Base-by-base conservation (phyloP, 2,113 vertebrate species). In the Ia io region DNA sequence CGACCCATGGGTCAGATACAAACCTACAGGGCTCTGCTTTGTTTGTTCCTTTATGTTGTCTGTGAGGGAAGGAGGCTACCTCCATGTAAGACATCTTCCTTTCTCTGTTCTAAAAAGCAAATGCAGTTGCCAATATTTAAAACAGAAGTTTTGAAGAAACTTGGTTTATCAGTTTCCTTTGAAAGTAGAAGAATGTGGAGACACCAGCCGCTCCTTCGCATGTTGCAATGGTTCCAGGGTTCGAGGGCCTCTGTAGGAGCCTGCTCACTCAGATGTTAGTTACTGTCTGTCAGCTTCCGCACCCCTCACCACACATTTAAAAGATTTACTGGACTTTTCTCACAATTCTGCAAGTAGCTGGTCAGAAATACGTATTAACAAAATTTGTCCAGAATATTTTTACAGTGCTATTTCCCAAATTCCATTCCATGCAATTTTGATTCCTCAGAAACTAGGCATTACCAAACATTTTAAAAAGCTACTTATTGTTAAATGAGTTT, bases 131-230 rank as follows among this genome's bases (percentile, higher is more conserved):
- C 40, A 88, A 59, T 11, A 40, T 80, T 79, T 71, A 74, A 80
- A 88, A 59, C 23, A 47, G 44, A 23, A 14, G 44, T 32, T 82
- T 85, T 12, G 78, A 12, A 35, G 82, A 51, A 51, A 56, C 37
- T 25, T 10, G 11, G 2, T 30, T 35, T 35, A 8, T 51, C 9
- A 47, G 17, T 84, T 90, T 90, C 10, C 16, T 14, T 89, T 32
- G 13, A 71, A 59, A 63, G 14, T 49, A 44, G 6, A 7, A 49
- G 28, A n/a, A n/a, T 37, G 28, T 49, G 42, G 14, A 17, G 5
- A 28, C 2, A 1, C 0, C 1, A 4, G 5, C 30, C 42, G 0
- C 30, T 61, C 28, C 8, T 3, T 25, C 0, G 0, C 16, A 12
- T 5, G 1, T 2, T 23, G 4, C 1, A 1, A 0, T 37, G 6